Percentiles rank a stretch among this genome's conserved stretches.
Conservation (phyloP, 2,888 invertebrate species). For the Phaedon cochleariae region DNA sequence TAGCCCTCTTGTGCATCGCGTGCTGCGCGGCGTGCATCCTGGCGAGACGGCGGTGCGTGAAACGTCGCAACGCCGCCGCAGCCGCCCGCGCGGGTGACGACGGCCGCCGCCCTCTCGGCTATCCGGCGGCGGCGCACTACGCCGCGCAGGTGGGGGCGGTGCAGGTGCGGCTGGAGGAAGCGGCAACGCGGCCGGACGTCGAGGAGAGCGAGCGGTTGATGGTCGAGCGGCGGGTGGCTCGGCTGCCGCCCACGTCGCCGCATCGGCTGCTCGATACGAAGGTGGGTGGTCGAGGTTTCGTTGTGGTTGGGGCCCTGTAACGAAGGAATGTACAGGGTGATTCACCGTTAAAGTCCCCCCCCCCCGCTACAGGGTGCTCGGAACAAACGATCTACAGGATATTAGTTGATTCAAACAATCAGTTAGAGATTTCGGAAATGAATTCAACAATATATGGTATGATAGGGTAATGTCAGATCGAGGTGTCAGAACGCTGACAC, state of each 20-base stretch:
- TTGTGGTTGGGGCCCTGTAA: no score
- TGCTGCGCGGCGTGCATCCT: conserved; percentile 62
- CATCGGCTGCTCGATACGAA: conserved; percentile 65
- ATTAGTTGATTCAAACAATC: no score
- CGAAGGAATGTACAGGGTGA: no score
- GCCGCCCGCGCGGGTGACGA: conserved; percentile 45
- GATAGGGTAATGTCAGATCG: no score
- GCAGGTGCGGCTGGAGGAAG: conserved; percentile 50
- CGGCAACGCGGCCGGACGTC: conserved; percentile 47
- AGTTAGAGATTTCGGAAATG: no score
- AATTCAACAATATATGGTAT: no score
- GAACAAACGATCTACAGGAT: no score
- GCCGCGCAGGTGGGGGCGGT: conserved; percentile 49
- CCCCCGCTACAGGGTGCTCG: no score
- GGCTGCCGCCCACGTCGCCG: conserved; percentile 50
- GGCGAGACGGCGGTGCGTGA: conserved; percentile 61
- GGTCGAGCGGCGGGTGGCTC: conserved; percentile 55
- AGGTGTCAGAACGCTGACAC: no score
- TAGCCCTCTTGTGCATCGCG: conserved; percentile 62
- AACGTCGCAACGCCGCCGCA: conserved; percentile 48
- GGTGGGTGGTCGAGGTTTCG: no score
- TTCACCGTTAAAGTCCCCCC: no score
- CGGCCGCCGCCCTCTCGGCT: conserved; percentile 50
- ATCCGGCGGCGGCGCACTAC: conserved; percentile 51
- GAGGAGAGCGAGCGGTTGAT: conserved; percentile 61